phyloP scores from a whole-genome alignment of 2,888 invertebrate genomes.

The Chouioia cunea region DNA sequence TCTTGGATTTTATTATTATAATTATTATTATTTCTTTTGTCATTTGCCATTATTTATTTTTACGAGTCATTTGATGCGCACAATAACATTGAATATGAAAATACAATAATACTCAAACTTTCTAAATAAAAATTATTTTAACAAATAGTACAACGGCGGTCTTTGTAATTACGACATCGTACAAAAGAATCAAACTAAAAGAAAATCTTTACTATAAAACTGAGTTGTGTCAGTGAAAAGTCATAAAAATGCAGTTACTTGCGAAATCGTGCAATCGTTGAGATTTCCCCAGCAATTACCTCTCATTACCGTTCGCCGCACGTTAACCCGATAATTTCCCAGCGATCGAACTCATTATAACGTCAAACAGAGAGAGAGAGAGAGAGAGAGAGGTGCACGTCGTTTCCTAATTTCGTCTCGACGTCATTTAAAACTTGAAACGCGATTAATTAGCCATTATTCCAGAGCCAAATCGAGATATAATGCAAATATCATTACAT shows the following conservation, averaged over 20 bases:
- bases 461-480: slow-evolving; percentile 15
- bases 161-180: too few relatives aligned
- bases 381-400: neutral
- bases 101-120: too few relatives aligned
- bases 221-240: too few relatives aligned
- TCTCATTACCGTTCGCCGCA: slow-evolving; percentile 26
- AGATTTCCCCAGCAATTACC: slow-evolving; percentile 32
- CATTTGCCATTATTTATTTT: too few relatives aligned
- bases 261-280: neutral
- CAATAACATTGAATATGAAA: too few relatives aligned
- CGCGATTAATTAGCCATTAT: slow-evolving; percentile 43
- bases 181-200: too few relatives aligned
- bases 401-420: slow-evolving; percentile 7
- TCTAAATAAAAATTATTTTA: too few relatives aligned
- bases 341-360: slow-evolving; percentile 35
- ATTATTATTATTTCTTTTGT: neutral
- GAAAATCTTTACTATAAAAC: too few relatives aligned
- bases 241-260: too few relatives aligned
- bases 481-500: slow-evolving; percentile 41
- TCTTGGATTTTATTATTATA: neutral
- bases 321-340: slow-evolving; percentile 33
- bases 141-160: too few relatives aligned
- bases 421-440: slow-evolving; percentile 20
- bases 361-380: slow-evolving; percentile 4
- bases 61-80: too few relatives aligned